These are phyloP conservation scores for Aphidoletes aphidimyza DNA, from an alignment of 2,888 invertebrate genomes.

Conservation along the genomic window DNA sequence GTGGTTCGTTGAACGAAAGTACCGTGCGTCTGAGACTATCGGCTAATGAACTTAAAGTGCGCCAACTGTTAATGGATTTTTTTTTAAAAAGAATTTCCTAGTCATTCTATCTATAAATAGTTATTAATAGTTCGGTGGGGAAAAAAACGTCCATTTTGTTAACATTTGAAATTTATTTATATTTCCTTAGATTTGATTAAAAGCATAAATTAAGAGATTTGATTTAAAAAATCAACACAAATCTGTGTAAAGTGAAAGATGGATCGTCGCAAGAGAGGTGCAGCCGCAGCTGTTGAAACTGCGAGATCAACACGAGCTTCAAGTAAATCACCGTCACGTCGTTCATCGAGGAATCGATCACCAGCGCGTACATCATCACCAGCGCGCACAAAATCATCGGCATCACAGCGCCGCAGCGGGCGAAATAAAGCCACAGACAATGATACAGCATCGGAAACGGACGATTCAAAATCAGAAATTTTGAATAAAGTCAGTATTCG, in stretches of 20 bases:
- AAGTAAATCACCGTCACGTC: conserved; percentile 52
- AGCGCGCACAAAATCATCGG: conserved; percentile 69
- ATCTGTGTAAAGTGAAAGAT: neutral
- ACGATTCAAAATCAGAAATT: conserved; percentile 29
- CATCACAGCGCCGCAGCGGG: conserved; percentile 59
- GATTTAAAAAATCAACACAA: too few relatives aligned
- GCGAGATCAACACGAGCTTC: conserved; percentile 25
- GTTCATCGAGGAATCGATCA: conserved; percentile 53
- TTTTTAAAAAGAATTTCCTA: too few relatives aligned
- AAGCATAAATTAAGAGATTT: too few relatives aligned
- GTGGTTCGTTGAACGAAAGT: neutral
- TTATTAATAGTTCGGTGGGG: too few relatives aligned
- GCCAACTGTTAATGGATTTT: too few relatives aligned
- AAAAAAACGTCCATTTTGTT: too few relatives aligned
- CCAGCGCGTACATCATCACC: conserved; percentile 62
- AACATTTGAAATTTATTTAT: too few relatives aligned
- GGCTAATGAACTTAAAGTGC: too few relatives aligned
- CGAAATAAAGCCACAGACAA: conserved; percentile 60
- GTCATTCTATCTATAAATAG: too few relatives aligned
- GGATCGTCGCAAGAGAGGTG: conserved; percentile 35
- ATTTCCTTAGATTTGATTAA: neutral
- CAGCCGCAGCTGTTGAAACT: neutral
- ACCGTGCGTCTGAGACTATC: neutral
- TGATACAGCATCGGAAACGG: conserved; percentile 38
- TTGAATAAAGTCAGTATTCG: neutral